A percentile compares a stretch with the other conserved stretches of the same genome.
These are phyloP conservation scores for Condylostylus longicornis DNA, from an alignment of 1,140 invertebrate genomes.

Conservation along the genomic window DNA sequence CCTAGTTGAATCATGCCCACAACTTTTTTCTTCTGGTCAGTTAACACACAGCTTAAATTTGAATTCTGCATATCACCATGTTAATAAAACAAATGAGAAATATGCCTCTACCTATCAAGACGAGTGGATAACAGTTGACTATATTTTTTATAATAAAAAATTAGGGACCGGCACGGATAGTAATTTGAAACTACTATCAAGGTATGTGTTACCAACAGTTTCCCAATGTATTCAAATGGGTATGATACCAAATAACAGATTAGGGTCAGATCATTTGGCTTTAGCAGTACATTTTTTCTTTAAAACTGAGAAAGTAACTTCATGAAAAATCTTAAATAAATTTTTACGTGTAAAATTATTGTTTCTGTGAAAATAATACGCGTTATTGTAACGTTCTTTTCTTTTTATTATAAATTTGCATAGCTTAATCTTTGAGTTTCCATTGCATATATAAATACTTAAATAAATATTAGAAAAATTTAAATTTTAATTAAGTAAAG, in stretches of 20 bases:
- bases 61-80: constrained; percentile 38
- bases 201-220: constrained; percentile 45
- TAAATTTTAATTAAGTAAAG: too few species aligned
- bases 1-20: too few species aligned
- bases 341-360: too few species aligned
- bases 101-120: constrained; percentile 59
- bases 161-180: constrained; percentile 10
- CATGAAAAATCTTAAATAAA: too few species aligned
- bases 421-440: too few species aligned
- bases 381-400: too few species aligned
- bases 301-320: too few species aligned
- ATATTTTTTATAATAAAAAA: constrained; percentile 51
- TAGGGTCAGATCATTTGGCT: constrained; percentile 65
- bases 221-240: constrained; percentile 41
- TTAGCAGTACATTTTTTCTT: too few species aligned
- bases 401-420: too few species aligned
- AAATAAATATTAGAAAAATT: too few species aligned
- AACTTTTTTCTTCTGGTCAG: constrained; percentile 33
- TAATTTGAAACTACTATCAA: constrained; percentile 40
- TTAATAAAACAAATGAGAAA: constrained; percentile 23
- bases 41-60: constrained; percentile 41
- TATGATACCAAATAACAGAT: constrained; percentile 51
- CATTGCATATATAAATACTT: too few species aligned
- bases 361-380: too few species aligned
- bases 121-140: constrained; percentile 66